Evolutionary conservation across 2,888 invertebrate genomes (phyloP).

Genomic region (Epicampocera succincta): DNA sequence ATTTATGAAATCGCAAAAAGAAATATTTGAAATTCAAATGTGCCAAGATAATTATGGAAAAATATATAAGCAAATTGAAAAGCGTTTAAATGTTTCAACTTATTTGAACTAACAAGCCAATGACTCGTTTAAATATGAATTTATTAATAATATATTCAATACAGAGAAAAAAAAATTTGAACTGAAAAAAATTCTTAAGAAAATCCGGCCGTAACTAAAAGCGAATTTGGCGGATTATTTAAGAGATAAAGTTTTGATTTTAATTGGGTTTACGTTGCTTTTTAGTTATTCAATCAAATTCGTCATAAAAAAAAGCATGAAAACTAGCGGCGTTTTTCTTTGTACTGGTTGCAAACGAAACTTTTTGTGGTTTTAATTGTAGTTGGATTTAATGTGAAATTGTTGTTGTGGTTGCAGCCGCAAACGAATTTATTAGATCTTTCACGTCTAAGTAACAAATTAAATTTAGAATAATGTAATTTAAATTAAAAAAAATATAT

Average conservation of each 20-base stretch:
- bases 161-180: neutral
- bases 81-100: constrained; percentile 1
- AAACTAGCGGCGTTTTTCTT: constrained; percentile 1
- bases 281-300: neutral
- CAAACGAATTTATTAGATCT: constrained; percentile 27
- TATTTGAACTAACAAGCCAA: constrained; percentile 1
- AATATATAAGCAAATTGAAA: constrained; percentile 4
- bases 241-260: no score
- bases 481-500: no score
- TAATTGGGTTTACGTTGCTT: neutral
- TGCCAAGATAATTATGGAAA: constrained; percentile 54
- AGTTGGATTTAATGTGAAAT: neutral
- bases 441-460: constrained; percentile 12
- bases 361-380: constrained; percentile 45
- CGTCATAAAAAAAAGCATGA: constrained; percentile 32
- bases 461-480: neutral
- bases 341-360: constrained; percentile 31
- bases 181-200: neutral
- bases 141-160: neutral
- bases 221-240: no score
- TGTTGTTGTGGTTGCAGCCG: neutral
- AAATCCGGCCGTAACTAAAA: no score
- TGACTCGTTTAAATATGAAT: neutral
- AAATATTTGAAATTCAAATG: constrained; percentile 56
- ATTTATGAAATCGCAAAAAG: neutral